Conservation (phyloP, 1,140 invertebrate genomes). For the Nasonia longicornis region DNA sequence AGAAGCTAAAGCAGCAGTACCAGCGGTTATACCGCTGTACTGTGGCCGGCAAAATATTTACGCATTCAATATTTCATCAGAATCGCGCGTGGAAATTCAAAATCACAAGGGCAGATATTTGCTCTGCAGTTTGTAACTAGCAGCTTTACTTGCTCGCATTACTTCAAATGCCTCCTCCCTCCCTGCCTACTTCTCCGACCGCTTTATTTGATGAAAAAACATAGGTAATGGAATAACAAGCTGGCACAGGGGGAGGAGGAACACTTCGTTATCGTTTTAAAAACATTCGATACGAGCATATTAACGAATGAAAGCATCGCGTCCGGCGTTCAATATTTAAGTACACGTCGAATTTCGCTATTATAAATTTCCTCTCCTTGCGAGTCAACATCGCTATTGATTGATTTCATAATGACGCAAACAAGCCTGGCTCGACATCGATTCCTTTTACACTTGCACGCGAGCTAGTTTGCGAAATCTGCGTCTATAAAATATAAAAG, state of each 20-base stretch:
- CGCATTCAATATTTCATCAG: constrained; percentile 41
- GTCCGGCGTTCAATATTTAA: too few relatives aligned
- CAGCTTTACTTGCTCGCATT: neutral
- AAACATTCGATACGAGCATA: too few relatives aligned
- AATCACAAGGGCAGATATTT: constrained; percentile 35
- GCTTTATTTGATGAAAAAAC: neutral
- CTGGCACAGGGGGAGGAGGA: too few relatives aligned
- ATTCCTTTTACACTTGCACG: too few relatives aligned
- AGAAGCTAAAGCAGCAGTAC: neutral
- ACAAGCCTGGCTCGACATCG: too few relatives aligned
- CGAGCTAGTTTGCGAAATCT: too few relatives aligned
- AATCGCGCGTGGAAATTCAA: constrained; percentile 28
- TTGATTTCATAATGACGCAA: too few relatives aligned
- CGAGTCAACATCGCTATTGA: too few relatives aligned
- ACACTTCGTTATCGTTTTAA: too few relatives aligned
- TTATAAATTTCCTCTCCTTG: neutral
- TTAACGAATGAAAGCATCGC: too few relatives aligned
- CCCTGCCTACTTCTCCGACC: neutral
- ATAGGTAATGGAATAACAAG: neutral
- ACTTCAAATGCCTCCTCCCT: neutral
- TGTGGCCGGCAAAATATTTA: constrained; percentile 41
- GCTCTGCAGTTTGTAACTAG: constrained; percentile 17
- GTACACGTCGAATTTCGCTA: too few relatives aligned
- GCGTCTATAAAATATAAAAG: too few relatives aligned
- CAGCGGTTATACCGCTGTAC: neutral